Conservation (phyloP, 2,113 vertebrate genomes). For the Hiodon alosoides region DNA sequence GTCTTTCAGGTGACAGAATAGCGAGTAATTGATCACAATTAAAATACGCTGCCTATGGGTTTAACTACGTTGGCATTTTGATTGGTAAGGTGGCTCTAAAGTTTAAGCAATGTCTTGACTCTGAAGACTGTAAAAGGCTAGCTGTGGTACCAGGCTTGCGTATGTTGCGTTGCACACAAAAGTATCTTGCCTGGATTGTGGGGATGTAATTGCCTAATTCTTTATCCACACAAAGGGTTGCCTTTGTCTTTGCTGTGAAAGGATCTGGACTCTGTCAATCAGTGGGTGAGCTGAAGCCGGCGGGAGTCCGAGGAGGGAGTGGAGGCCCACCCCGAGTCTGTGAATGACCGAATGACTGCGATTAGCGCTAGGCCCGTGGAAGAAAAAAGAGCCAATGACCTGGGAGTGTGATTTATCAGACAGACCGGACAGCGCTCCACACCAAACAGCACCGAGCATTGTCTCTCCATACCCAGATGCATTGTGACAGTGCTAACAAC, state of each 20-base stretch:
- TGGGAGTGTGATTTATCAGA: too few relatives aligned
- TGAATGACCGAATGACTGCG: too few relatives aligned
- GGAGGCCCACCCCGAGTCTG: too few relatives aligned
- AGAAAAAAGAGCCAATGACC: too few relatives aligned
- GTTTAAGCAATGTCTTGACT: slow-evolving; percentile 1
- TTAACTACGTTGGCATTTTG: not conserved
- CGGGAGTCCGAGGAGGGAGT: too few relatives aligned
- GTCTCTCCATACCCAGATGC: too few relatives aligned
- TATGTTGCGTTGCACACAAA: not conserved
- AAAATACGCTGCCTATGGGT: not conserved
- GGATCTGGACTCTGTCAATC: slow-evolving; percentile 1
- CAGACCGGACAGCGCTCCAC: too few relatives aligned
- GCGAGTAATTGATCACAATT: not conserved
- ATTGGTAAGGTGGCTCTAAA: not conserved
- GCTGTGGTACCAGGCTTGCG: not conserved
- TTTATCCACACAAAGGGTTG: slow-evolving; percentile 7
- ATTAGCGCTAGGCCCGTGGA: too few relatives aligned
- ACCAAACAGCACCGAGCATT: too few relatives aligned
- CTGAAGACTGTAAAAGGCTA: not conserved
- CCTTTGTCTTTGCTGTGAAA: not conserved
- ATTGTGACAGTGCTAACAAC: too few relatives aligned
- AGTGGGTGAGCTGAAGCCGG: not conserved
- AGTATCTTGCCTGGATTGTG: not conserved
- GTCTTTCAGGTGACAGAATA: not conserved
- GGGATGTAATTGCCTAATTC: slow-evolving; percentile 12